Conservation (phyloP, 2,113 vertebrate species). For the Macroglossus sobrinus region DNA sequence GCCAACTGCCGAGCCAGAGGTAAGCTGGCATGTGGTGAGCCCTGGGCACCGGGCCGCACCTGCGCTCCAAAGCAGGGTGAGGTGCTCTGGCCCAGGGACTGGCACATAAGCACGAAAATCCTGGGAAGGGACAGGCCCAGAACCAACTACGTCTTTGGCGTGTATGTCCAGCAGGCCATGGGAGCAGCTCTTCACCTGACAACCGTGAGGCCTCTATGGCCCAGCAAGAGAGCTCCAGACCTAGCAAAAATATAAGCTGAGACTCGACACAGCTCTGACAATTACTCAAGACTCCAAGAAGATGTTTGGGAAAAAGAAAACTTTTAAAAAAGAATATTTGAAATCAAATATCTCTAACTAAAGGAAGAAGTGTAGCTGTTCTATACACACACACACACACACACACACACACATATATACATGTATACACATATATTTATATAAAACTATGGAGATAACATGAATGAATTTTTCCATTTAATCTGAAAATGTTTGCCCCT, state of each 20-base stretch:
- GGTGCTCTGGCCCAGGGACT: slow-evolving; percentile 59
- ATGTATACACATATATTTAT: background rate
- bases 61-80: slow-evolving; percentile 8
- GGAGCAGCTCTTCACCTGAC: background rate
- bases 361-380: slow-evolving; percentile 9
- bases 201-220: background rate
- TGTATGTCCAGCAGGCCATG: slow-evolving; percentile 35
- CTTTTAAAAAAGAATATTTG: slow-evolving; percentile 13
- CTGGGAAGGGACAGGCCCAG: background rate
- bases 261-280: slow-evolving; percentile 2
- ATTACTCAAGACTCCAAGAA: background rate
- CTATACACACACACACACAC: background rate
- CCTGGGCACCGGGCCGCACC: background rate
- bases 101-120: background rate
- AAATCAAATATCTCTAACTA: slow-evolving; percentile 42
- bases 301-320: background rate
- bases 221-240: background rate
- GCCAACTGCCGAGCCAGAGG: slow-evolving; percentile 29
- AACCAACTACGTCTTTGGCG: slow-evolving; percentile 71
- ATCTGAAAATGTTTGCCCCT: background rate
- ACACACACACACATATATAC: background rate
- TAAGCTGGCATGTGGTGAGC: background rate
- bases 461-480: background rate
- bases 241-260: background rate
- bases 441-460: slow-evolving; percentile 9